Percentiles rank a stretch among this genome's conserved stretches.
phyloP scores from a whole-genome alignment of 2,888 invertebrate species.

The Escarpia spicata region DNA sequence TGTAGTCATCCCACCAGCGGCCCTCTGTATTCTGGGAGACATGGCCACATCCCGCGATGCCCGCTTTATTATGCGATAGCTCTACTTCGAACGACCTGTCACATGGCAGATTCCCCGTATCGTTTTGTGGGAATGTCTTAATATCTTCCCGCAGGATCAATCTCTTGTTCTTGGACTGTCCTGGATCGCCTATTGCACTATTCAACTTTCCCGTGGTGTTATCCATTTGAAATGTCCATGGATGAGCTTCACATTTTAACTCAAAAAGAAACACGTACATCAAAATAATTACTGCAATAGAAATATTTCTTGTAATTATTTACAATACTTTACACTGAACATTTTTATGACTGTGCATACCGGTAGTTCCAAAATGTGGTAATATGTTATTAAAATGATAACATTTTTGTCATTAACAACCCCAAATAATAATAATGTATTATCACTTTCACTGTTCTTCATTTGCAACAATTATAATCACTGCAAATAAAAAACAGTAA shows the following conservation, averaged over 20 bases:
- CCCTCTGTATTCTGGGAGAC: not conserved
- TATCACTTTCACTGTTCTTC: not conserved
- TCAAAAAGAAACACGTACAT: not conserved
- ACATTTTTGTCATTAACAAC: not conserved
- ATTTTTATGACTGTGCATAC: not conserved
- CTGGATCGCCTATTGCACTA: not conserved
- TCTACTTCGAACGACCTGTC: not conserved
- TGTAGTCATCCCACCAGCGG: not conserved
- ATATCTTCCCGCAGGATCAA: not conserved
- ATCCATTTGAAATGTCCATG: not conserved
- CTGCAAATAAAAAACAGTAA: too few relatives aligned
- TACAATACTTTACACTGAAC: not conserved
- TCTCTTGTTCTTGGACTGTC: not conserved
- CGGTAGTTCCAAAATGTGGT: not conserved
- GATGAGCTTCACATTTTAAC: not conserved
- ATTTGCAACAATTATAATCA: not conserved
- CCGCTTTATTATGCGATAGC: not conserved
- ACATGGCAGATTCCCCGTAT: slow-evolving; percentile 10
- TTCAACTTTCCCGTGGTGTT: not conserved
- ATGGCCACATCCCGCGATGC: not conserved
- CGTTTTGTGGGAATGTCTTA: slow-evolving; percentile 1
- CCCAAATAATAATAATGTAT: not conserved
- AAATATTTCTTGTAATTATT: not conserved
- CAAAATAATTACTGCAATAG: not conserved
- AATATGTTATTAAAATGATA: not conserved